Percentiles rank a stretch among this genome's conserved stretches.
Conservation (phyloP, 2,113 vertebrate genomes). For the Pachycephala philippinensis region DNA sequence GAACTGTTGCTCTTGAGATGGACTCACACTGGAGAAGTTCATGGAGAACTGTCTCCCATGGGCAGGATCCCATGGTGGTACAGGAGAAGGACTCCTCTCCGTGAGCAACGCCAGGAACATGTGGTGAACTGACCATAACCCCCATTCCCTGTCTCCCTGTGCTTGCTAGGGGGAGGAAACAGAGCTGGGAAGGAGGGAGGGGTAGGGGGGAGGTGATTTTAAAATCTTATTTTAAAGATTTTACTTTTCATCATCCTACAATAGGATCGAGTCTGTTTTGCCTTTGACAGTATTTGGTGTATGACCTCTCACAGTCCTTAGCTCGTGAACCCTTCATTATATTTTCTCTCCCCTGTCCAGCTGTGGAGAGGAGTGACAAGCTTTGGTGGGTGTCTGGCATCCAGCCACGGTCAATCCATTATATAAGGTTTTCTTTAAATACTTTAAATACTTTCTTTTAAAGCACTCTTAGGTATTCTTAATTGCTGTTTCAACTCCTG, state of each 20-base stretch:
- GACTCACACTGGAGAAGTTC: background rate
- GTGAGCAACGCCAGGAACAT: background rate
- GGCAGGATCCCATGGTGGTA: too few species aligned
- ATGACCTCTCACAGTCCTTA: background rate
- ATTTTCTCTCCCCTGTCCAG: background rate
- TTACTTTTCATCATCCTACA: background rate
- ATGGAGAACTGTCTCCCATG: background rate
- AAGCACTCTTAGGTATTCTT: background rate
- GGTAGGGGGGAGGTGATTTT: background rate
- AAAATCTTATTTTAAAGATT: background rate
- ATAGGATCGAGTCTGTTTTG: background rate
- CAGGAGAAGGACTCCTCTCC: background rate
- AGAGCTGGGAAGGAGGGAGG: background rate
- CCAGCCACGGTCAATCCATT: background rate
- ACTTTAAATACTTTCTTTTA: background rate
- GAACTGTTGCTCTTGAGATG: background rate
- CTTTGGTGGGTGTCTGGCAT: background rate
- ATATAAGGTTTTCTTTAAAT: background rate
- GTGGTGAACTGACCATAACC: background rate
- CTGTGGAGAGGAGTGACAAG: background rate
- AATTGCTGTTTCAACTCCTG: background rate
- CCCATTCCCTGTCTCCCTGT: background rate
- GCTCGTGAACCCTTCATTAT: background rate
- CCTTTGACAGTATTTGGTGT: background rate
- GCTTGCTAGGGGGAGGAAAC: background rate